Percentiles rank a stretch among this genome's conserved stretches.
These are phyloP conservation scores for Caenorhabditis sinica DNA, from an alignment of 2,888 invertebrate genomes.

Conservation along the genomic window DNA sequence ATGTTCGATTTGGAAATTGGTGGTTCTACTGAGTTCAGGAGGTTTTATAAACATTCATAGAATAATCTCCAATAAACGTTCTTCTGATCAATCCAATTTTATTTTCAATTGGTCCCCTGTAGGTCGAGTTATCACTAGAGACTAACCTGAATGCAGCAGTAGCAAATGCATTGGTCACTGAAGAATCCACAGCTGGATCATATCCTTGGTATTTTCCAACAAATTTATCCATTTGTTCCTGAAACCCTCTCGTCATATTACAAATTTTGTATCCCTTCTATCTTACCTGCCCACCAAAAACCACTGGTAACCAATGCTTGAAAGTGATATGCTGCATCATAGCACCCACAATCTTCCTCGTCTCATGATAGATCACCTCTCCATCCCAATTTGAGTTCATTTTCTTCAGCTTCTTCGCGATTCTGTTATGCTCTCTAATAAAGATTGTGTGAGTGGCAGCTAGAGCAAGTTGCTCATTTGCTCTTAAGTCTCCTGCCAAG, in stretches of 20 bases:
- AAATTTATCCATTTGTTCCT: slow-evolving; percentile 83
- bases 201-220: slow-evolving; percentile 92
- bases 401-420: slow-evolving; percentile 89
- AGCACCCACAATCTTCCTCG: slow-evolving; percentile 91
- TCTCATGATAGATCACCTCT: slow-evolving; percentile 91
- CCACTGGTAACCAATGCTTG: slow-evolving; percentile 92
- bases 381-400: slow-evolving; percentile 96
- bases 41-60: too few species aligned
- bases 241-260: background rate
- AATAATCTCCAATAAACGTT: too few species aligned
- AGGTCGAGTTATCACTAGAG: background rate
- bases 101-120: too few species aligned
- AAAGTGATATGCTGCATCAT: slow-evolving; percentile 96
- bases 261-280: background rate
- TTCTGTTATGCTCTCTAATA: slow-evolving; percentile 95
- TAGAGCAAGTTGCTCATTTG: slow-evolving; percentile 85
- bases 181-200: slow-evolving; percentile 86
- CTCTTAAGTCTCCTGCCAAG: slow-evolving; percentile 94
- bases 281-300: slow-evolving; percentile 87
- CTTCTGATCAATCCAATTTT: too few species aligned
- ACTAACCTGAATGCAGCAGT: slow-evolving; percentile 90
- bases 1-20: background rate
- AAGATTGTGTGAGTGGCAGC: slow-evolving; percentile 87
- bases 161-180: slow-evolving; percentile 92
- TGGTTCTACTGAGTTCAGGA: background rate